phyloP scores from a whole-genome alignment of 2,797 vertebrate species.

The Tinamus major region DNA sequence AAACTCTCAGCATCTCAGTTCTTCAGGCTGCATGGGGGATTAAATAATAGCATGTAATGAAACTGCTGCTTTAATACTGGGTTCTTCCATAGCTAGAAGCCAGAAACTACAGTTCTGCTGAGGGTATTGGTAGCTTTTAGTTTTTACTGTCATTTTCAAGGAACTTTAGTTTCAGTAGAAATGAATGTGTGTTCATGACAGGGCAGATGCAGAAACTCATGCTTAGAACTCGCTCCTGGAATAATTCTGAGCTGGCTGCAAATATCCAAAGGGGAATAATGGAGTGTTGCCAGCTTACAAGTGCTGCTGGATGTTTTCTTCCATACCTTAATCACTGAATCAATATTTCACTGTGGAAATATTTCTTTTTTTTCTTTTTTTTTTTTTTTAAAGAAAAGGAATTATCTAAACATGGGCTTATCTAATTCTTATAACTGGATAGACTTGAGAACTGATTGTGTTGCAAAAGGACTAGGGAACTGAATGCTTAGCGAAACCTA shows the following conservation, averaged over 20 bases:
- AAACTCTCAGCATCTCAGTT: background rate
- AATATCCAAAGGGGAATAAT: background rate
- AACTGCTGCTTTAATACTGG: background rate
- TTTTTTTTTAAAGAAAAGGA: too few relatives aligned
- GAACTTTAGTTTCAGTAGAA: background rate
- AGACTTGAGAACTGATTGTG: background rate
- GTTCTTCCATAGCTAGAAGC: background rate
- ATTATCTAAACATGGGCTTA: too few relatives aligned
- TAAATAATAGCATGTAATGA: background rate
- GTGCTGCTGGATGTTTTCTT: background rate
- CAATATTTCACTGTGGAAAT: too few relatives aligned
- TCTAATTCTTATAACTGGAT: background rate
- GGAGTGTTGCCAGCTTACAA: background rate
- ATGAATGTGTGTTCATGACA: background rate
- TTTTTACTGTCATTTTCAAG: background rate
- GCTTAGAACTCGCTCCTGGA: background rate
- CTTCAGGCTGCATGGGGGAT: background rate
- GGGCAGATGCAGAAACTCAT: background rate
- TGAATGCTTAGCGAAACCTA: background rate
- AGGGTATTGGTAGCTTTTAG: background rate
- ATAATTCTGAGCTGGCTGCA: background rate
- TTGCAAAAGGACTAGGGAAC: too few relatives aligned
- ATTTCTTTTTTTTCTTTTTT: too few relatives aligned
- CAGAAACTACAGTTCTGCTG: background rate
- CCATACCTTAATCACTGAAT: too few relatives aligned